These are phyloP conservation scores for Drosophila atripex DNA, from an alignment of 2,888 invertebrate species.

Conservation along the genomic window DNA sequence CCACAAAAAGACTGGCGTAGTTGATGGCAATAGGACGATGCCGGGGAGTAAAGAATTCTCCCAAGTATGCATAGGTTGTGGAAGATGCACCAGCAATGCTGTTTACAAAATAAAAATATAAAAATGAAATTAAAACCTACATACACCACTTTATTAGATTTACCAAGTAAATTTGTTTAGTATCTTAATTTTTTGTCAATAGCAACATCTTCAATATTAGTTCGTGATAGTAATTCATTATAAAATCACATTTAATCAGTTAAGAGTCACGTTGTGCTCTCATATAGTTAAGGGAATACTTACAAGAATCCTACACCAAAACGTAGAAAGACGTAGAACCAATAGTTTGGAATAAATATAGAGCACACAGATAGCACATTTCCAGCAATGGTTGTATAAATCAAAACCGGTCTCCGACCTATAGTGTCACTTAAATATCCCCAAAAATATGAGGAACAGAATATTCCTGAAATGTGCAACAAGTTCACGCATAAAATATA, in stretches of 20 bases:
- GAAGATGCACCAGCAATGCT: slow-evolving; percentile 84
- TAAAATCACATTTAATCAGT: not conserved
- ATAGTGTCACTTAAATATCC: slow-evolving; percentile 86
- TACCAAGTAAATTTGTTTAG: not conserved
- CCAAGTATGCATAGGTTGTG: slow-evolving; percentile 84
- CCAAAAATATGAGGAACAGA: slow-evolving; percentile 86
- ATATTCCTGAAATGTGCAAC: slow-evolving; percentile 82
- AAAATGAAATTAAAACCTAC: not conserved
- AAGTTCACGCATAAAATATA: slow-evolving; percentile 17
- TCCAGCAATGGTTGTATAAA: slow-evolving; percentile 84
- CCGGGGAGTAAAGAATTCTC: slow-evolving; percentile 82
- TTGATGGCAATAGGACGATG: slow-evolving; percentile 82
- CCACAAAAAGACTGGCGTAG: slow-evolving; percentile 83
- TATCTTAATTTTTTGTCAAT: not conserved
- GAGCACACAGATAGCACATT: slow-evolving; percentile 85
- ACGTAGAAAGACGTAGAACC: slow-evolving; percentile 85
- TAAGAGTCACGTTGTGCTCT: not conserved
- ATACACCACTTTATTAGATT: not conserved
- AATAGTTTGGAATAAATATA: slow-evolving; percentile 84
- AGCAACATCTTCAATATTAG: not conserved
- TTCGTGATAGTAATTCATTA: not conserved
- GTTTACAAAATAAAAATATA: not conserved
- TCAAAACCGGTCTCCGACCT: slow-evolving; percentile 84
- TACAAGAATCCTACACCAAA: slow-evolving; percentile 85
- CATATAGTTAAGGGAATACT: slow-evolving; percentile 79